Evolutionary conservation across 2,113 vertebrate genomes (phyloP).

Genomic region (Mustelus asterias): DNA sequence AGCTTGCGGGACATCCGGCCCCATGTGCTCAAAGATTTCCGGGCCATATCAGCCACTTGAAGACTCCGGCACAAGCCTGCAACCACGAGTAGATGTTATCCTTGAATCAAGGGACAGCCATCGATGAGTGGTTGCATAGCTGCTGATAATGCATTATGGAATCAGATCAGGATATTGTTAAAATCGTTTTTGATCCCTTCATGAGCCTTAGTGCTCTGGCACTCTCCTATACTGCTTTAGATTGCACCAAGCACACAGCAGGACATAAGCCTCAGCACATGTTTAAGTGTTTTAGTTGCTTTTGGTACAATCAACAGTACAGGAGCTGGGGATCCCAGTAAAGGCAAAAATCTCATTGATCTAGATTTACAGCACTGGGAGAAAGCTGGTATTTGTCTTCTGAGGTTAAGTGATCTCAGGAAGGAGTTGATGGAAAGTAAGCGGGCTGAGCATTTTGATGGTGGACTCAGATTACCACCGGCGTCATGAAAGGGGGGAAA

Average conservation of each 20-base stretch:
- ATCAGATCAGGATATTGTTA: background rate
- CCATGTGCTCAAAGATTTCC: background rate
- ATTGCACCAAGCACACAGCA: background rate
- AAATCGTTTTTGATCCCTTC: background rate
- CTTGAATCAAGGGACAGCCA: background rate
- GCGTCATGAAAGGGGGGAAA: too few relatives aligned
- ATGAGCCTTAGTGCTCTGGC: background rate
- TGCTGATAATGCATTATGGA: background rate
- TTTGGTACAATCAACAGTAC: background rate
- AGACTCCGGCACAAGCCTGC: background rate
- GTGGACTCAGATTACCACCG: background rate
- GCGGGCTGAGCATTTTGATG: background rate
- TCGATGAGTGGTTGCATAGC: background rate
- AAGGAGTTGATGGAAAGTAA: background rate
- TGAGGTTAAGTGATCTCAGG: background rate
- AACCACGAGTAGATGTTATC: background rate
- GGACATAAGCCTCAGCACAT: background rate
- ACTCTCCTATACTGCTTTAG: too few relatives aligned
- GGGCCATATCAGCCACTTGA: background rate
- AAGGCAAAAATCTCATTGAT: background rate
- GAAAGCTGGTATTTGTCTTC: background rate
- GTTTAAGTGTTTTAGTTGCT: background rate
- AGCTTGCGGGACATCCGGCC: background rate
- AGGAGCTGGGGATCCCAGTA: background rate
- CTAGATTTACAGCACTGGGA: background rate